phyloP scores from a whole-genome alignment of 1,140 invertebrate genomes.

The Pseudobourletiella spinata region DNA sequence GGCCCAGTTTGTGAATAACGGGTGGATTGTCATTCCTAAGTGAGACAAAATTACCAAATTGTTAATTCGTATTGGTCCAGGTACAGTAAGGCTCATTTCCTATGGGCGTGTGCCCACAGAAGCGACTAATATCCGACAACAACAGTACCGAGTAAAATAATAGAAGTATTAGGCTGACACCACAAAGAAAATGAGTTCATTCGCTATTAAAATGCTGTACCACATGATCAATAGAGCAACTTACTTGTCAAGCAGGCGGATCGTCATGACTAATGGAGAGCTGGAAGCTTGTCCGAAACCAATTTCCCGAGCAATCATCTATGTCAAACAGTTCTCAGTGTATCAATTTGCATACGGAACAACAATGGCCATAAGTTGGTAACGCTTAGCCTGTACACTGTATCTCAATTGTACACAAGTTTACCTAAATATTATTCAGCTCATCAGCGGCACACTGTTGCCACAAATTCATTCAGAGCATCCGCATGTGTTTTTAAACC shows the following conservation, averaged over 20 bases:
- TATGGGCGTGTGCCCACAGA: too few species aligned
- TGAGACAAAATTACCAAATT: not conserved
- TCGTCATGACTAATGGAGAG: conserved; percentile 63
- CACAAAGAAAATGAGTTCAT: too few species aligned
- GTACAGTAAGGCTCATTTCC: too few species aligned
- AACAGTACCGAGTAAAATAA: too few species aligned
- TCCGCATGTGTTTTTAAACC: too few species aligned
- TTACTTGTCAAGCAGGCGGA: conserved; percentile 50
- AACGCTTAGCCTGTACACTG: not conserved
- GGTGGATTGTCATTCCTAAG: conserved; percentile 43
- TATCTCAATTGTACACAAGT: not conserved
- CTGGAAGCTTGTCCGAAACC: conserved; percentile 64
- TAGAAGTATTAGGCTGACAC: too few species aligned
- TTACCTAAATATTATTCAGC: not conserved
- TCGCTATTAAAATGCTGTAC: too few species aligned
- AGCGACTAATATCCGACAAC: too few species aligned
- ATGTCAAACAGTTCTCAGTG: conserved; percentile 4
- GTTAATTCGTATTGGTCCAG: too few species aligned
- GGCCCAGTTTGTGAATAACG: conserved; percentile 36
- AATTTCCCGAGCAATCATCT: conserved; percentile 65
- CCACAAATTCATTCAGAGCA: too few species aligned
- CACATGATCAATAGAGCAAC: conserved; percentile 51
- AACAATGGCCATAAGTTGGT: not conserved
- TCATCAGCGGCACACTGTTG: too few species aligned
- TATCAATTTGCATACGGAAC: too few species aligned